phyloP scores from a whole-genome alignment of 2,113 vertebrate genomes.

The Perognathus longimembris region DNA sequence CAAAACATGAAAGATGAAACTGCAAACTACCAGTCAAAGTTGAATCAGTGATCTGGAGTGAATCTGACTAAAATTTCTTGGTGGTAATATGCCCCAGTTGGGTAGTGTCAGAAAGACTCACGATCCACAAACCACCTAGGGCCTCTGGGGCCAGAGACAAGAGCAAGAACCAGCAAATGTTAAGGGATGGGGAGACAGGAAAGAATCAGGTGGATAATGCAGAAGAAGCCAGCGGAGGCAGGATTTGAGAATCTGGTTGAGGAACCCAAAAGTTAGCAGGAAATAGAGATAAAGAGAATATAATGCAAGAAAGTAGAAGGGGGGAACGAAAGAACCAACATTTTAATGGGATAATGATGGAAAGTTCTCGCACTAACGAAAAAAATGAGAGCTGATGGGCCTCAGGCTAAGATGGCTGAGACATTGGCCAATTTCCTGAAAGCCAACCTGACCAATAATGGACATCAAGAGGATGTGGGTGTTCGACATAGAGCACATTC shows the following conservation, averaged over 20 bases:
- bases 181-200: not conserved
- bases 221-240: not conserved
- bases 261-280: not conserved
- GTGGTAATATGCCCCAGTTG: too few relatives aligned
- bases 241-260: not conserved
- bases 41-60: not conserved
- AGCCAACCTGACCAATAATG: too few relatives aligned
- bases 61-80: not conserved
- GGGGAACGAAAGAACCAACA: not conserved
- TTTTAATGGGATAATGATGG: not conserved
- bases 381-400: not conserved
- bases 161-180: not conserved
- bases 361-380: not conserved
- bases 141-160: not conserved
- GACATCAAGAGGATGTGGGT: not conserved
- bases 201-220: fast-evolving
- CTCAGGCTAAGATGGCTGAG: not conserved
- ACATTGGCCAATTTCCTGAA: not conserved
- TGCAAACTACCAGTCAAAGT: not conserved
- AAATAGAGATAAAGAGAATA: not conserved
- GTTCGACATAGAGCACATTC: fast-evolving
- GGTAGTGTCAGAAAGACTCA: not conserved
- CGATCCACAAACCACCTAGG: not conserved
- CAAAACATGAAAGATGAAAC: not conserved
- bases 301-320: not conserved